Evolutionary conservation across 2,888 invertebrate genomes (phyloP), one percentile per base, ranked within the genome.

Genomic region (Nemurella pictetii): DNA sequence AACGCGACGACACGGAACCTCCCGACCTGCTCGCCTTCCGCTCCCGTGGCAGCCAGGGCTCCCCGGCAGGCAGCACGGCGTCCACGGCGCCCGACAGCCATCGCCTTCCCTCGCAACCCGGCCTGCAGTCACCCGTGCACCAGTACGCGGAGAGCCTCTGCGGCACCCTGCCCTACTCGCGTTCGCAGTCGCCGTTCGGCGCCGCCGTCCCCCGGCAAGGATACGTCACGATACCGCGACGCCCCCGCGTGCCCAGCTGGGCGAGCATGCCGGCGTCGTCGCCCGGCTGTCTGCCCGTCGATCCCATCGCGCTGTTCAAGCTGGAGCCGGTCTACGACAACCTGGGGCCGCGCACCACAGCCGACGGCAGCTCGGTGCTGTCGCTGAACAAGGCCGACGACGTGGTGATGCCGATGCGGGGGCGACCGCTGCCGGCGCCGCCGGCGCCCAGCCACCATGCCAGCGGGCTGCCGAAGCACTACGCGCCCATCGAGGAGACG

Each of bases 241-340:
- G 96, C 88, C 96, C 96, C 0, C 92, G 97, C 86, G 95, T 96
- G 0, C 95, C 95, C 0, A 96, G 96, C 89, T 96, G 96, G 95
- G 95, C 94, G 86, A 95, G 90, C 90, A 94, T 90, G 88, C 94
- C 89, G 88, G 93, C 91, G 85, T 91, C 90, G 32, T 91, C 89
- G 25, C 78, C 80, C 85, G 89, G 89, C 94, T 89, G 88, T 94
- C 89, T 88, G 93, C 90, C 85, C 91, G 90, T 32, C 91, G 89
- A 36, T 91, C 86, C 89, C 90, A 91, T 93, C 87, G 88, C 86
- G 9, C 86, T 87, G 12, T 87, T 88, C 78, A 88, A 88, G 85
- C 86, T 93, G 85, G 96, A 96, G 88, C 97, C 97, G 0, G 93
- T 97, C 29, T 97, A 97, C 89, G 97, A 97, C 89, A 97, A 97